A percentile compares a stretch with the other conserved stretches of the same genome.
phyloP scores from a whole-genome alignment of 2,888 invertebrate species.

The Lathronympha strigana region DNA sequence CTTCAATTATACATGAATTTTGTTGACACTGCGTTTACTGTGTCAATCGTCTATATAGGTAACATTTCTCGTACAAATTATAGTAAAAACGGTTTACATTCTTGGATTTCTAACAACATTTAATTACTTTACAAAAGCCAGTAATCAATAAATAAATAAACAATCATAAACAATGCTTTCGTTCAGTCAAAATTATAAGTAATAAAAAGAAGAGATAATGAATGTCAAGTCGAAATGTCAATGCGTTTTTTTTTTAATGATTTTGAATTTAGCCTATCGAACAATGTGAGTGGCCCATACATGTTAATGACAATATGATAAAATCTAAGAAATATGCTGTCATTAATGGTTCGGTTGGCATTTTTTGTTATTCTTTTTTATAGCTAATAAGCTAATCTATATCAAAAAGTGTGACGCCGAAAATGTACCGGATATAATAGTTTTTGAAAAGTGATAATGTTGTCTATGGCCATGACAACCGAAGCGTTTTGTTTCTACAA shows the following conservation, averaged over 20 bases:
- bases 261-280: too few species aligned
- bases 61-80: neutral
- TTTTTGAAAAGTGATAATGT: neutral
- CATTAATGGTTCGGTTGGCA: too few species aligned
- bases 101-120: neutral
- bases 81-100: neutral
- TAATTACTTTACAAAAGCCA: neutral
- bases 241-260: too few species aligned
- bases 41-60: neutral
- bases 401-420: neutral
- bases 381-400: too few species aligned
- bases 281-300: too few species aligned
- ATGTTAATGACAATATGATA: too few species aligned
- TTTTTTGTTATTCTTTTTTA: too few species aligned
- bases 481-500: neutral
- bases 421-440: neutral
- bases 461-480: neutral
- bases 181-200: neutral
- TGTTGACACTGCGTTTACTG: slow-evolving; percentile 11
- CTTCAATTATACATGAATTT: slow-evolving; percentile 39
- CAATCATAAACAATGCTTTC: neutral
- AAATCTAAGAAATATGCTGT: too few species aligned
- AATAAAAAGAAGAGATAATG: neutral
- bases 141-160: slow-evolving; percentile 21
- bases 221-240: neutral